Evolutionary conservation across 35 echinoderm and acorn worm species (phyloP), one percentile per base, ranked within the genome.

Genomic region (Eucidaris tribuloides): DNA sequence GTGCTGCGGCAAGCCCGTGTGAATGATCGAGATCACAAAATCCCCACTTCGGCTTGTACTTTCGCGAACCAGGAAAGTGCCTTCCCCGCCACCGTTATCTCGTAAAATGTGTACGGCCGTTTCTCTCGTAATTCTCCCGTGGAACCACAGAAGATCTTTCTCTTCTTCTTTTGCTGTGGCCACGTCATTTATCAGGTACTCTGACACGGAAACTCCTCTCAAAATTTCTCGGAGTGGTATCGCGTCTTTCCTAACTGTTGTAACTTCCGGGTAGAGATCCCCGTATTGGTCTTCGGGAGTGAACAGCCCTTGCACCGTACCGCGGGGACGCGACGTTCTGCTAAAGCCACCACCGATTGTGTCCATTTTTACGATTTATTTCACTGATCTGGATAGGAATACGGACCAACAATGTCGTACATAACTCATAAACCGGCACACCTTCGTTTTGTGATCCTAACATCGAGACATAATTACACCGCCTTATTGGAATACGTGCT

Each of bases 81-180:
- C 91, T 42, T 99, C 82, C 19, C 39, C 31, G 6, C 45, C 78
- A 23, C 87, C 86, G 54, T 99, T 90, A 22, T 93, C 91, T 44
- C 78, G 45, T 1, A 93, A 48, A 19, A 99, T 83, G 65, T 97
- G 94, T 0, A 93, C 62, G 45, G 96, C 96, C 1, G 84, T 90
- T 20, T 99, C 94, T 81, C 96, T 52, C 4, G 96, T 89, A 76
- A 99, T 99, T 76, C 83, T 91, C 3, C 96, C 87, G 85, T 99
- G 96, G 68, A 86, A 99, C 96, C 96, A 99, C 15, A 90, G 72
- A 3, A 90, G 62, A 5, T 93, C 62, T 29, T 83, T 89, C 49
- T 93, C 96, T 62, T 99, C 86, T 45, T 97, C 87, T 66, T 84
- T 87, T 7, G 85, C 83, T 17, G 39, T 39, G 4, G 91, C 66